Conservation (phyloP, 2,113 vertebrate species). For the Pygoscelis antarcticus region DNA sequence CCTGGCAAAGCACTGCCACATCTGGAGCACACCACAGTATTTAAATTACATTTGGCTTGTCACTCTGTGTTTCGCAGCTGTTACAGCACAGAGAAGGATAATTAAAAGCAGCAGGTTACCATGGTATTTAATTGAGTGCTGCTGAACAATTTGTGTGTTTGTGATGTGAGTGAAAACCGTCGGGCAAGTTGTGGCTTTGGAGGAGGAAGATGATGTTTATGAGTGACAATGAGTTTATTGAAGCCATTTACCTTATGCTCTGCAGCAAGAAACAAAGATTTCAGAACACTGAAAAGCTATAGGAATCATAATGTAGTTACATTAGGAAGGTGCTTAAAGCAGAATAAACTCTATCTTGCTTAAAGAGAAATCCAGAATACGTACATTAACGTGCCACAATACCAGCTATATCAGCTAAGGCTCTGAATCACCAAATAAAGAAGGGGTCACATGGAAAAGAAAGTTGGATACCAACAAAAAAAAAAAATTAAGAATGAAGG, state of each 20-base stretch:
- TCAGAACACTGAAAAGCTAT: background rate
- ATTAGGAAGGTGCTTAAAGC: background rate
- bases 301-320: background rate
- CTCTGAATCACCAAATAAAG: background rate
- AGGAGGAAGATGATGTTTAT: background rate
- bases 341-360: background rate
- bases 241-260: background rate
- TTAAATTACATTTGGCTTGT: constrained; percentile 74
- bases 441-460: background rate
- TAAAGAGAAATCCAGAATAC: background rate
- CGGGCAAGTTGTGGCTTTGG: constrained; percentile 27
- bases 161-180: constrained; percentile 46
- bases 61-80: constrained; percentile 69
- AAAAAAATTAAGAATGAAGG: background rate
- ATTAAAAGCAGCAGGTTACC: constrained; percentile 79
- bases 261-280: background rate
- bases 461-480: background rate
- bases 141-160: constrained; percentile 72
- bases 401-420: background rate
- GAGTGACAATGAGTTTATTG: background rate
- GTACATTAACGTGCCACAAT: background rate
- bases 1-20: constrained; percentile 63
- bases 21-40: constrained; percentile 67
- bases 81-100: constrained; percentile 55
- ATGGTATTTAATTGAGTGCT: constrained; percentile 72